Base-by-base conservation (phyloP, 2,797 vertebrate species). In the Sternarchorhynchus goeldii region DNA sequence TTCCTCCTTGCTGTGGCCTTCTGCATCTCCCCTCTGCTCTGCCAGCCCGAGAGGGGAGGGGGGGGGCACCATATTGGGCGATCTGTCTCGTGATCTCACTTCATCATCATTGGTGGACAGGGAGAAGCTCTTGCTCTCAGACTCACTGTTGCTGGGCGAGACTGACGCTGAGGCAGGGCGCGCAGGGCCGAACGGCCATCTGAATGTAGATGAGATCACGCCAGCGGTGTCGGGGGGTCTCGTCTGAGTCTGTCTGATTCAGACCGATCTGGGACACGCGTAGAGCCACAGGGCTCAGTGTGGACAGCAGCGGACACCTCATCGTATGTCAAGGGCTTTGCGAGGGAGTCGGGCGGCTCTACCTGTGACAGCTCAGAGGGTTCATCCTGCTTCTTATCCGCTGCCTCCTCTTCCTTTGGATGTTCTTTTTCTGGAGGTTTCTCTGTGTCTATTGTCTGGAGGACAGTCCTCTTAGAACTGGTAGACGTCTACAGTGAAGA, bases 401-500 rank as follows among this genome's bases (percentile, higher is more conserved):
- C 12, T 0, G 88, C 85, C 3, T 84, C 86, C 29, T 86, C 79
- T 20, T 88, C 87, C 2, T 73, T 39, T 81, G 86, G 86, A 64
- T 39, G 55, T 86, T 85, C 6, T 85, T 84, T 89, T 77, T 87
- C 89, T 0, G 59, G 74, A 66, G 80, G 83, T 20, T 88, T 83
- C 80, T 77, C 36, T 75, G 90, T 87, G 62, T 50, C 77, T 80
- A 84, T 73, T 64, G 41, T 89, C 88, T 0, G 87, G 74, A 89
- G 3, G 68, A 85, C 77, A 36, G 88, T 32, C 0, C 59, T 87
- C 81, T 92, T 90, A 57, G 92, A 90, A 4, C 88, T 90, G 73
- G 96, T 95, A 14, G 90, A 92, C 74, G 92, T 94, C 97, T 98
- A 92, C 63, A 86, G 75, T 0, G 84, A 0, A 41, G 86, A 82